These are phyloP conservation scores for Himantopus leucocephalus DNA, from an alignment of 2,113 vertebrate genomes.

Conservation along the genomic window DNA sequence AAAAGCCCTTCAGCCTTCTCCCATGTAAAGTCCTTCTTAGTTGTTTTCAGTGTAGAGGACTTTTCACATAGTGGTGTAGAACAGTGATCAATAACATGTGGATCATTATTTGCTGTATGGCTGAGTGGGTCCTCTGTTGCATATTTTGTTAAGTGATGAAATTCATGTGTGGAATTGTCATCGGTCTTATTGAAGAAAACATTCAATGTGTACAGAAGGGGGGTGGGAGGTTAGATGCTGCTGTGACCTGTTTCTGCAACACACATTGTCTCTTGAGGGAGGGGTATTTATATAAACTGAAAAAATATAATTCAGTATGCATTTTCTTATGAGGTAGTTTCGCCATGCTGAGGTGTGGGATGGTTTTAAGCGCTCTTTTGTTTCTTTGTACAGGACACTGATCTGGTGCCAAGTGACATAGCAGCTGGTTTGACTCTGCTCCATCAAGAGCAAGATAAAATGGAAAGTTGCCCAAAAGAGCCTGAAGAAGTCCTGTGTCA, in stretches of 20 bases:
- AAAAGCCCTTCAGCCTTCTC: background rate
- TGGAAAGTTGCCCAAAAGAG: constrained; percentile 78
- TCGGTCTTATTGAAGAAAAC: background rate
- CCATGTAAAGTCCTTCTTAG: background rate
- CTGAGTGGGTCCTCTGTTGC: accelerated
- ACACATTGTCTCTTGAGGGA: background rate
- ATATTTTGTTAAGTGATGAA: background rate
- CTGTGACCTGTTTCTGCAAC: background rate
- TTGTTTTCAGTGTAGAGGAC: background rate
- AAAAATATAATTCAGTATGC: background rate
- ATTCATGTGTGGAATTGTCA: background rate
- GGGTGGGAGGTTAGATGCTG: background rate
- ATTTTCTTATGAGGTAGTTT: background rate
- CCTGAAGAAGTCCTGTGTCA: constrained; percentile 74
- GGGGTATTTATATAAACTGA: background rate
- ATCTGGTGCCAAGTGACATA: constrained; percentile 94
- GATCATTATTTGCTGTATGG: background rate
- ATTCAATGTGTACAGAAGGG: background rate
- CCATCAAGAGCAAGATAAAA: constrained; percentile 93
- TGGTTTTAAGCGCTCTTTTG: background rate
- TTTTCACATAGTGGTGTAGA: background rate
- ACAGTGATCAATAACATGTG: background rate
- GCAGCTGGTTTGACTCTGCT: constrained; percentile 92
- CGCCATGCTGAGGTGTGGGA: accelerated
- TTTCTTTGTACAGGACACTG: constrained; percentile 86